Base-by-base conservation (phyloP, 2,888 invertebrate species). In the Eupithecia inturbata region DNA sequence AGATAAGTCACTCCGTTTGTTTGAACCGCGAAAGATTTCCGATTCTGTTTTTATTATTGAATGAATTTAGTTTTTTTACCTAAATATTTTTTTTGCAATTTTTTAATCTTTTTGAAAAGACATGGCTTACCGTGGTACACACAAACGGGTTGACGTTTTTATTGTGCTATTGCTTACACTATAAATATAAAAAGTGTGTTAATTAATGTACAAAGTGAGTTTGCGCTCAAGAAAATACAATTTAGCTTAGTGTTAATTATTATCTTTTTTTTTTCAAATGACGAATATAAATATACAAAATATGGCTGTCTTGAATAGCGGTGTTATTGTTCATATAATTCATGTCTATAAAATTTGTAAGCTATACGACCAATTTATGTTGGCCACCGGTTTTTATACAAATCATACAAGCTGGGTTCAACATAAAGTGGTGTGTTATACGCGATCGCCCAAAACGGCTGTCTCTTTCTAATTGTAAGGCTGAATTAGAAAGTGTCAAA, bases 181-280 rank as follows among this genome's bases (percentile, higher is more conserved):
- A 82, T 80, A 83, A 81, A 77, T 81, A 77, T 83, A 39, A 81
- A 88, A 87, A 88, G 87, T 91, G 89, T 90, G 85, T 88, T 88
- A 85, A 89, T 88, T 91, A 91, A 90, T 94, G 94, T 94, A 94
- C 94, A 94, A 94, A 94, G 91, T 90, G 94, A 91, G 93, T 92
- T 89, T 83, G 83, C 89, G 94, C 94, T 94, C 94, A 92, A 91
- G 83, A 89, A 68, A 85, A 87, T 91, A 91, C 91, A 90, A 91
- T 83, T 88, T 93, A 93, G 92, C 87, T 89, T 93, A 92, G 90
- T 87, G 83, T 83, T 89, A 86, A 88, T 84, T 85, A 72, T n/a
- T n/a, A 31, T 68, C 31, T 72, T 69, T 62, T 68, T 73, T 22
- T 72, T 16, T 77, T 78, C 71, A 79, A 78, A 82, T 82, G 82